phyloP scores from a whole-genome alignment of 1,140 invertebrate genomes.

The Tribolium castaneum region DNA sequence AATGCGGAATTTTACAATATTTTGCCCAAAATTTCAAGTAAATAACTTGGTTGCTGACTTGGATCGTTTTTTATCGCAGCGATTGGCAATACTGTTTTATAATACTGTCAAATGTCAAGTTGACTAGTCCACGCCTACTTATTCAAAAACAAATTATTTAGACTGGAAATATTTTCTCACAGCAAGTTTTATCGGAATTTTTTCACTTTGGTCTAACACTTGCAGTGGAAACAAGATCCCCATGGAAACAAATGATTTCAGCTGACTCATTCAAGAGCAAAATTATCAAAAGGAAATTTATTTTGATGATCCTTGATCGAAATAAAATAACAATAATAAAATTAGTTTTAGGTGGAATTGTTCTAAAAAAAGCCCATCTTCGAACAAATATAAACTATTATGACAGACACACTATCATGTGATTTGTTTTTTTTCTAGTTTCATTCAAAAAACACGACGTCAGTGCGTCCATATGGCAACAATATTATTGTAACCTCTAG shows the following conservation, averaged over 20 bases:
- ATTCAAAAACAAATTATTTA: no score
- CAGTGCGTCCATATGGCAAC: constrained; percentile 13
- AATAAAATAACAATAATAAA: neutral
- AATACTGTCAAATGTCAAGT: no score
- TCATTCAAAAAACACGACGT: constrained; percentile 29
- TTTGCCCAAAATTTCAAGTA: neutral
- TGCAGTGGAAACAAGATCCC: neutral
- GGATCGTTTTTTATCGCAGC: no score
- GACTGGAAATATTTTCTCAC: no score
- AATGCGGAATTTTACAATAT: constrained; percentile 1
- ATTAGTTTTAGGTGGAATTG: neutral
- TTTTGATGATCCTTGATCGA: neutral
- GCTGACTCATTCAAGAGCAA: neutral
- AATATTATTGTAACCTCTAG: constrained; percentile 31
- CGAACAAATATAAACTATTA: neutral
- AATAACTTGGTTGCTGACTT: neutral
- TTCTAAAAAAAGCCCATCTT: neutral
- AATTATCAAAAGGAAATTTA: neutral
- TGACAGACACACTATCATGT: neutral
- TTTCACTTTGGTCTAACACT: neutral
- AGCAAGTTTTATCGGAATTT: neutral
- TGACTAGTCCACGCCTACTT: no score
- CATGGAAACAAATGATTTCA: neutral
- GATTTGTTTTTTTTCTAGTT: neutral
- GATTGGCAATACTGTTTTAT: no score